These are phyloP conservation scores for Larimichthys crocea DNA, from an alignment of 2,113 vertebrate species.

Conservation along the genomic window DNA sequence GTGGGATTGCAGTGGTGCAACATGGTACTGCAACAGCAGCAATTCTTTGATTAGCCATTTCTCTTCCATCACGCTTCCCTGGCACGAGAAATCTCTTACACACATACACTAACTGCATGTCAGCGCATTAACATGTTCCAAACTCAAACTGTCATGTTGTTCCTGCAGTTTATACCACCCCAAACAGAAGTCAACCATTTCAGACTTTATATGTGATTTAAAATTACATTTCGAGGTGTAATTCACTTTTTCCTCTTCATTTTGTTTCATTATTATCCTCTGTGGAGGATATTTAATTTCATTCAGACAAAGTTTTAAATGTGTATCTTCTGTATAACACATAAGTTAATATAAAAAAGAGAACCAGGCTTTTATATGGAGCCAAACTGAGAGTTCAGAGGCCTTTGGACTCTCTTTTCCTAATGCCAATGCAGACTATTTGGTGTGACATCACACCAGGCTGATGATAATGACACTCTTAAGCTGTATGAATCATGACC, in stretches of 20 bases:
- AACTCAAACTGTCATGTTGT: conserved; percentile 9
- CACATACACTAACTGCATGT: not conserved
- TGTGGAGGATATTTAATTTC: not conserved
- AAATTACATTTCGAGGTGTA: not conserved
- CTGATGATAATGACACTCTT: not conserved
- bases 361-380: not conserved
- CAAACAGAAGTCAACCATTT: not conserved
- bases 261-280: not conserved
- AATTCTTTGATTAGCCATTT: conserved; percentile 82
- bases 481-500: not conserved
- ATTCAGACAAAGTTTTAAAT: not conserved
- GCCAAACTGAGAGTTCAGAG: not conserved
- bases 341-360: not conserved
- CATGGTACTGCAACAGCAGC: conserved; percentile 83
- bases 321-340: not conserved
- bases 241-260: not conserved
- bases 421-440: not conserved
- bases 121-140: conserved; percentile 12
- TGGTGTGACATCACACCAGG: not conserved
- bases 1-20: conserved; percentile 65
- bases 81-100: conserved; percentile 35
- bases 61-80: conserved; percentile 70
- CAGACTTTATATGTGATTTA: not conserved
- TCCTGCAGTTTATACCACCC: not conserved
- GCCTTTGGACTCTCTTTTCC: not conserved